Evolutionary conservation across 2,888 invertebrate species (phyloP).

Genomic region (Boloria euphrosyne): DNA sequence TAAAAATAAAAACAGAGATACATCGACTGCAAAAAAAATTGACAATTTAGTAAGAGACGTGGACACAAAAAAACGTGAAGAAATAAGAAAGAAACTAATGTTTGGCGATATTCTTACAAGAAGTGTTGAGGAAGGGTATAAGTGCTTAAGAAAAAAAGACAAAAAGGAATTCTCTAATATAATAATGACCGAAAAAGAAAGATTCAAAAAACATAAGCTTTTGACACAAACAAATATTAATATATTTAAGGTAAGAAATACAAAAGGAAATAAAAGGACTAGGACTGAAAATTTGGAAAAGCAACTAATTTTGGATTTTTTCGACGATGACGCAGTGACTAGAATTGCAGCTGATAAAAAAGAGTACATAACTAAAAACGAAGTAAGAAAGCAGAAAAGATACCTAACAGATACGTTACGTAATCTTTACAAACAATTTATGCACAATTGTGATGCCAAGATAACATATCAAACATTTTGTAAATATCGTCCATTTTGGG

Average conservation of each 20-base stretch:
- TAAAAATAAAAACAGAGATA: conserved; percentile 6
- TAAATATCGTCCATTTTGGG: conserved; percentile 38
- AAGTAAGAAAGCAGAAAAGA: conserved; percentile 30
- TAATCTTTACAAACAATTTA: conserved; percentile 32
- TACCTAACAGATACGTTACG: conserved; percentile 31
- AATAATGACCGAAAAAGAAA: conserved; percentile 7
- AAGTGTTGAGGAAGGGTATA: background rate
- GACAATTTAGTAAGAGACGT: too few species aligned
- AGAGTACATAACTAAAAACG: conserved; percentile 30
- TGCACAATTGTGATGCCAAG: background rate
- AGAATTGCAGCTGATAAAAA: conserved; percentile 34
- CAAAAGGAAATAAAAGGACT: background rate
- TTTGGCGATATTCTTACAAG: conserved; percentile 2
- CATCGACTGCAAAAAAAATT: too few species aligned
- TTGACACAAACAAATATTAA: background rate
- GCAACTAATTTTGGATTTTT: conserved; percentile 34
- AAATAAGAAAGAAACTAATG: conserved; percentile 7
- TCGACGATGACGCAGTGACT: conserved; percentile 32
- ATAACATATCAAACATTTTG: conserved; percentile 37
- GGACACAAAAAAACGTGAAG: background rate
- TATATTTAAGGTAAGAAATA: conserved; percentile 5
- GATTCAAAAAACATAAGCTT: conserved; percentile 6
- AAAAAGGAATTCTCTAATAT: background rate
- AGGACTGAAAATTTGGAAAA: conserved; percentile 1
- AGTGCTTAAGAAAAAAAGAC: conserved; percentile 2